Evolutionary conservation across 2,113 vertebrate genomes (phyloP).

Genomic region (Maccullochella peelii): DNA sequence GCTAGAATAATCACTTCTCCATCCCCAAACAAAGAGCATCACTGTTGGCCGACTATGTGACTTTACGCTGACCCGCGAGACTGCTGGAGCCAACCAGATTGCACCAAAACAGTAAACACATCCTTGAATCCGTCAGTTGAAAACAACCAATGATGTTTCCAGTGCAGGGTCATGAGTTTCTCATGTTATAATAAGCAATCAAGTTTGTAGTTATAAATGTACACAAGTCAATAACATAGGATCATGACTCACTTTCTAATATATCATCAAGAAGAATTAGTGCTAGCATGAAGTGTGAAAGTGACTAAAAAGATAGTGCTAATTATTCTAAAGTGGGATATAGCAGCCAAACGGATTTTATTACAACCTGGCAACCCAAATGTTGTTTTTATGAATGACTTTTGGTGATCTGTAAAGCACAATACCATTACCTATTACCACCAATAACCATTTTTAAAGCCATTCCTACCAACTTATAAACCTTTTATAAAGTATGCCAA

Average conservation of each 20-base stretch:
- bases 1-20: no score
- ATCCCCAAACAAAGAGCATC: no score
- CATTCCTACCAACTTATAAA: conserved; percentile 10
- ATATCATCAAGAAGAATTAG: background rate
- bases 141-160: no score
- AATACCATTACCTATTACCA: no score
- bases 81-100: no score
- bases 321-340: background rate
- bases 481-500: conserved; percentile 18
- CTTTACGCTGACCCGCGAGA: no score
- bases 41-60: no score
- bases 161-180: background rate
- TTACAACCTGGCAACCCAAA: background rate
- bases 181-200: background rate
- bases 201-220: background rate
- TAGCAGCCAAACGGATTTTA: background rate
- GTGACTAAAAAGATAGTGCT: background rate
- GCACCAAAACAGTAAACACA: no score
- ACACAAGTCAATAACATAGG: no score
- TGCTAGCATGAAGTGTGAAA: no score
- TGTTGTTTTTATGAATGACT: conserved; percentile 17
- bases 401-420: conserved; percentile 2
- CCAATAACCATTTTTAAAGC: background rate
- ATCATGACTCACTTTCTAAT: background rate
- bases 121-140: no score